Conservation (phyloP, 2,797 vertebrate genomes). For the Eutrigla gurnardus region DNA sequence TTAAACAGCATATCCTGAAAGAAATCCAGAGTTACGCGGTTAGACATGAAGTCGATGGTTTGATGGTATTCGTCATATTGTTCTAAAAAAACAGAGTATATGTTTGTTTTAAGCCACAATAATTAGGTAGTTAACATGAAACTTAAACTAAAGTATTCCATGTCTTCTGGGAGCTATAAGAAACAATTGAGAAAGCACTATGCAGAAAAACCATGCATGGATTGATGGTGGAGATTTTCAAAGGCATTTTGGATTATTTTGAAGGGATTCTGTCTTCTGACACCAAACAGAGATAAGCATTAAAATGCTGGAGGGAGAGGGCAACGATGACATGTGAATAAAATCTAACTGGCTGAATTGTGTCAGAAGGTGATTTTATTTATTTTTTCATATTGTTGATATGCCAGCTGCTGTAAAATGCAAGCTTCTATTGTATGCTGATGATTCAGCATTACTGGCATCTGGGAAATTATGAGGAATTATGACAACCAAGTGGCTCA, state of each 20-base stretch:
- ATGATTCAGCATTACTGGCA: not conserved
- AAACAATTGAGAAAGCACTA: not conserved
- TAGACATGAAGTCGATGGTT: not conserved
- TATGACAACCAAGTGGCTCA: not conserved
- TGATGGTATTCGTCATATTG: not conserved
- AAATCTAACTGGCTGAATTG: not conserved
- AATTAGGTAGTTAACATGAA: not conserved
- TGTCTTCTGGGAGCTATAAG: not conserved
- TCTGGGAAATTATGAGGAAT: not conserved
- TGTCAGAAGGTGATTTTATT: not conserved
- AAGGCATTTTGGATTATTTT: not conserved
- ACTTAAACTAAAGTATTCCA: not conserved
- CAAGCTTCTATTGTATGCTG: not conserved
- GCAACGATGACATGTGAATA: not conserved
- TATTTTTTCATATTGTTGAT: not conserved
- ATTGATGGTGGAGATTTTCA: not conserved
- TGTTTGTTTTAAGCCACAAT: not conserved
- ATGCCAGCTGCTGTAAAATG: not conserved
- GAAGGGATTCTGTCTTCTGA: slow-evolving; percentile 2
- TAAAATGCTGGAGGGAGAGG: slow-evolving; percentile 3
- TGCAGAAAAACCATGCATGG: not conserved
- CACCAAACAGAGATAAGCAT: not conserved
- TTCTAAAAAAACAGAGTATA: not conserved
- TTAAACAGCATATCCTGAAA: not conserved
- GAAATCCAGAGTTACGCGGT: slow-evolving; percentile 2